Evolutionary conservation across 37 sponge, comb jelly and placozoan species (phyloP).

Genomic region (Ephydatia muelleri): DNA sequence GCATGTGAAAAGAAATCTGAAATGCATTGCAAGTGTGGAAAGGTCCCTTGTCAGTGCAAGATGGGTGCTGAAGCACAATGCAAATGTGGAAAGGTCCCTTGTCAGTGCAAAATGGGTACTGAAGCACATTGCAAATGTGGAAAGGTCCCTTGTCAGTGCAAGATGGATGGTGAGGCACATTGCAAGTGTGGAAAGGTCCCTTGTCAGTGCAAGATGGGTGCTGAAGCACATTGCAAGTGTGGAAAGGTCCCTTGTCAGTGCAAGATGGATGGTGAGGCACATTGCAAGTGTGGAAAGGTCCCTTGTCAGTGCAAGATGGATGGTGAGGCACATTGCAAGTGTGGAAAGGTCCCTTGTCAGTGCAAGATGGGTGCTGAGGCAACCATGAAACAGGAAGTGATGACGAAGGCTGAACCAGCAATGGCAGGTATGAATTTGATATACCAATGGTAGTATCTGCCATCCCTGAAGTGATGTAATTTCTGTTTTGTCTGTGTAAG

Average conservation of each 20-base stretch:
- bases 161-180: neutral
- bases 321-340: neutral
- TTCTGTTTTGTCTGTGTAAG: too few species aligned
- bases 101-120: neutral
- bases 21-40: neutral
- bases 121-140: neutral
- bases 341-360: conserved; percentile 1
- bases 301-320: neutral
- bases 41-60: conserved; percentile 1
- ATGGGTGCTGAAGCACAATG: neutral
- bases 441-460: too few species aligned
- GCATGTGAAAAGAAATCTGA: too few species aligned
- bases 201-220: neutral
- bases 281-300: neutral
- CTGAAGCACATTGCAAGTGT: neutral
- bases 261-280: neutral
- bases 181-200: neutral
- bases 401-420: neutral
- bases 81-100: neutral
- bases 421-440: neutral
- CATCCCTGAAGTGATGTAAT: too few species aligned
- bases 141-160: neutral
- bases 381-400: neutral
- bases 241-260: neutral
- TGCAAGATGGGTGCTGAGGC: neutral